Conservation (phyloP, 2,888 invertebrate species). For the Villa cingulata region DNA sequence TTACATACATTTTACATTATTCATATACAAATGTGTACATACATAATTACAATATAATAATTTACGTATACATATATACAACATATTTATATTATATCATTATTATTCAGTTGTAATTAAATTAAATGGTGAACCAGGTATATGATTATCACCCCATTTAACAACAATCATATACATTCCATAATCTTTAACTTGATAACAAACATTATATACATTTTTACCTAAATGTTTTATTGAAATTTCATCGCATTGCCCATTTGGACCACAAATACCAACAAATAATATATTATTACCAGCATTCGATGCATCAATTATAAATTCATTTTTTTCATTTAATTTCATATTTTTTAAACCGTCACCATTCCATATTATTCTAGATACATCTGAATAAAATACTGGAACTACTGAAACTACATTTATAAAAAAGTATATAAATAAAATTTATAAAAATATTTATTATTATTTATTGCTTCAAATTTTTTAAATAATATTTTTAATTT, state of each 20-base stretch:
- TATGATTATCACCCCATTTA: conserved; percentile 94
- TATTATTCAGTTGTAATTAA: conserved; percentile 13
- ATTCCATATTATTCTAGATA: conserved; percentile 25
- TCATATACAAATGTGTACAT: too few species aligned
- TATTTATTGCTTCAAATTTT: too few species aligned
- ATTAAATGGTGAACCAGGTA: conserved; percentile 82
- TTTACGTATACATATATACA: too few species aligned
- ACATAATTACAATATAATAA: too few species aligned
- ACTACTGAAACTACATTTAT: conserved; percentile 15
- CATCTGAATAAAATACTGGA: conserved; percentile 25
- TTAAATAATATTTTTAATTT: not conserved
- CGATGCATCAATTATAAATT: conserved; percentile 30
- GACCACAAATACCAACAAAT: conserved; percentile 89
- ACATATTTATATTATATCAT: too few species aligned
- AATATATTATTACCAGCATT: conserved; percentile 73
- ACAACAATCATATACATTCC: conserved; percentile 88
- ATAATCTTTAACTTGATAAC: conserved; percentile 76
- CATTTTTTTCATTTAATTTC: conserved; percentile 27
- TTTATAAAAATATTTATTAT: not conserved
- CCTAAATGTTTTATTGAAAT: conserved; percentile 85
- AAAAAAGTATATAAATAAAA: too few species aligned
- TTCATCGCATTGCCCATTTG: conserved; percentile 93
- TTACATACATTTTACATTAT: too few species aligned
- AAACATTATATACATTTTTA: conserved; percentile 77
- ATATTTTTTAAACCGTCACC: conserved; percentile 27